These are phyloP conservation scores for Paraescarpia echinospica DNA, from an alignment of 1,140 invertebrate genomes.

Conservation along the genomic window DNA sequence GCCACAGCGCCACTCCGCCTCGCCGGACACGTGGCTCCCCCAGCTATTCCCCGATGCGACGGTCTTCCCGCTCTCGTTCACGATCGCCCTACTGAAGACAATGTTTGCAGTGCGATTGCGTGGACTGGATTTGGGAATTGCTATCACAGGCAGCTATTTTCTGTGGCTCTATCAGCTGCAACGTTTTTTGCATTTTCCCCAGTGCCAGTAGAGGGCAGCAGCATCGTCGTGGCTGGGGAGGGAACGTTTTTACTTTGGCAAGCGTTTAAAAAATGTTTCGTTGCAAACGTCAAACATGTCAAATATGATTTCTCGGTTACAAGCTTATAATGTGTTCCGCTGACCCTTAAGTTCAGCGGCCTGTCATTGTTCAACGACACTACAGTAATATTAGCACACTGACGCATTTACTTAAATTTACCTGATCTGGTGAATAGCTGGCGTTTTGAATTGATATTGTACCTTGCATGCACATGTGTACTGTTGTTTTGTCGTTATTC, in stretches of 20 bases:
- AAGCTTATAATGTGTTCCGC: neutral
- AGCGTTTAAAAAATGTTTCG: neutral
- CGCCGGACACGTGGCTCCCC: constrained; percentile 66
- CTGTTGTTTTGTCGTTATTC: neutral
- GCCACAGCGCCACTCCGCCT: constrained; percentile 70
- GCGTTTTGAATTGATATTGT: neutral
- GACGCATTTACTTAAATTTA: no score
- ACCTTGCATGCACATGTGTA: neutral
- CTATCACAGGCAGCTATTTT: neutral
- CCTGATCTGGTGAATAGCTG: neutral
- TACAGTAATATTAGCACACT: neutral
- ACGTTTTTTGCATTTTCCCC: neutral
- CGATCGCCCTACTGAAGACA: constrained; percentile 24
- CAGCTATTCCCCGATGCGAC: constrained; percentile 65
- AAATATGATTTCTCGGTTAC: neutral
- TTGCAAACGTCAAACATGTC: neutral
- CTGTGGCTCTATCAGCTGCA: neutral
- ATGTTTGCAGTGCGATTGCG: neutral
- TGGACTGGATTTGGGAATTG: neutral
- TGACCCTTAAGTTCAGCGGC: neutral
- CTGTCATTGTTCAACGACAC: neutral
- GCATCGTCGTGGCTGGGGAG: neutral
- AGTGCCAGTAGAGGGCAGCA: neutral
- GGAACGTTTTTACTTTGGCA: neutral
- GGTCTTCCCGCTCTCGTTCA: constrained; percentile 18